These are phyloP conservation scores for Oscheius sp. DNA, from an alignment of 2,888 invertebrate genomes.

Conservation along the genomic window DNA sequence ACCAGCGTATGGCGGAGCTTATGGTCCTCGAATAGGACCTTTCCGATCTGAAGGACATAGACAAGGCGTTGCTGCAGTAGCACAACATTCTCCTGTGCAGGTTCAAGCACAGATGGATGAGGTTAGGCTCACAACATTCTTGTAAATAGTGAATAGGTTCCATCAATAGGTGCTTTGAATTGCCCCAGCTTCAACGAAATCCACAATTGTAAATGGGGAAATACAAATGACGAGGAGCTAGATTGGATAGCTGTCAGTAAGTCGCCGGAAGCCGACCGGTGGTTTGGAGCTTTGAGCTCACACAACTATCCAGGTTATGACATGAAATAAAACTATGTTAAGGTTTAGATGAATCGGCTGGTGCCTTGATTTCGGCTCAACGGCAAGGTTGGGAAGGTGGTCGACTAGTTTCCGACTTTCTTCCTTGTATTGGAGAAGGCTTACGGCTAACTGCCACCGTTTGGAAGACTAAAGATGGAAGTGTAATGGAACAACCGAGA, in stretches of 20 bases:
- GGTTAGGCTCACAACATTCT: conserved; percentile 9
- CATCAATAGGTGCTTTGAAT: conserved; percentile 39
- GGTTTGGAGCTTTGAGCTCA: conserved; percentile 39
- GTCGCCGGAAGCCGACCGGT: conserved; percentile 39
- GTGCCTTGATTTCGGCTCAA: conserved; percentile 45
- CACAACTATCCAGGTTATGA: conserved; percentile 46
- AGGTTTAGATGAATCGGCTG: conserved; percentile 47
- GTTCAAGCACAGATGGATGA: conserved; percentile 48
- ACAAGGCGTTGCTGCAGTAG: conserved; percentile 35
- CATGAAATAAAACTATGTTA: neutral
- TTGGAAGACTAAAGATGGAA: conserved; percentile 50
- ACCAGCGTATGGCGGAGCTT: conserved; percentile 31
- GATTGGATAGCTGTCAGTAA: conserved; percentile 51
- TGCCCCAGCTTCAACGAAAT: conserved; percentile 41
- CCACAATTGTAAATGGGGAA: conserved; percentile 56
- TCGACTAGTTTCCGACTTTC: conserved; percentile 52
- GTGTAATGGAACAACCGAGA: conserved; percentile 49
- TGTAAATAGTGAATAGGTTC: too few relatives aligned
- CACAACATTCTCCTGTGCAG: conserved; percentile 39
- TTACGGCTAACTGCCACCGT: conserved; percentile 52
- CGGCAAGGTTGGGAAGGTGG: conserved; percentile 60
- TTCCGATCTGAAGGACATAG: conserved; percentile 51
- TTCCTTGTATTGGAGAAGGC: conserved; percentile 50
- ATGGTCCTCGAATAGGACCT: conserved; percentile 48
- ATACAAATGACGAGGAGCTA: conserved; percentile 58